phyloP scores from a whole-genome alignment of 2,797 vertebrate species.

The Meda fulgida region DNA sequence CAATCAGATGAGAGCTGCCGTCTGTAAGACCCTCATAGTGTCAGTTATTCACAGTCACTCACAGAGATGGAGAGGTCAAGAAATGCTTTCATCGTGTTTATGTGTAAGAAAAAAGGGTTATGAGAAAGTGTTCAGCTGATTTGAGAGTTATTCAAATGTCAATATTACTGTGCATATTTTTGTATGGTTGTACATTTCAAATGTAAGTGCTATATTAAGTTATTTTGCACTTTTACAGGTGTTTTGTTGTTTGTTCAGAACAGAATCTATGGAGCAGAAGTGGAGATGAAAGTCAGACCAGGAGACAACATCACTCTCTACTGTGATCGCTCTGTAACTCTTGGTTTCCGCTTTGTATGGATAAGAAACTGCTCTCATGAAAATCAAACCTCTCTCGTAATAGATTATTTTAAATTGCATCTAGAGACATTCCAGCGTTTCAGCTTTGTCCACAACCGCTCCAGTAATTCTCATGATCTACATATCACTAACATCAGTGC shows the following conservation, averaged over 20 bases:
- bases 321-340: slow-evolving; percentile 3
- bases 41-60: slow-evolving; percentile 10
- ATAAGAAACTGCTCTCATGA: slow-evolving; percentile 50
- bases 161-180: not conserved
- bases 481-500: slow-evolving; percentile 52
- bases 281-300: slow-evolving; percentile 43
- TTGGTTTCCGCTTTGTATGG: not conserved
- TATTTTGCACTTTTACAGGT: slow-evolving; percentile 9
- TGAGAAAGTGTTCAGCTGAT: not conserved
- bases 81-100: not conserved
- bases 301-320: slow-evolving; percentile 55
- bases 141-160: not conserved
- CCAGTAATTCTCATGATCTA: slow-evolving; percentile 22
- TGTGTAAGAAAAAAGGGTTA: slow-evolving; percentile 5
- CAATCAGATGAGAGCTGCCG: slow-evolving; percentile 12
- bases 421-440: not conserved
- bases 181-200: too few relatives aligned
- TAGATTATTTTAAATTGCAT: rapidly evolving
- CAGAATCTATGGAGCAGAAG: not conserved
- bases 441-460: not conserved
- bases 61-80: slow-evolving; percentile 35
- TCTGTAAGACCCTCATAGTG: not conserved
- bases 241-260: slow-evolving; percentile 41
- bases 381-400: slow-evolving; percentile 34
- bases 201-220: not conserved